Conservation (phyloP, 2,888 invertebrate genomes). For the Folsomia manolachei region DNA sequence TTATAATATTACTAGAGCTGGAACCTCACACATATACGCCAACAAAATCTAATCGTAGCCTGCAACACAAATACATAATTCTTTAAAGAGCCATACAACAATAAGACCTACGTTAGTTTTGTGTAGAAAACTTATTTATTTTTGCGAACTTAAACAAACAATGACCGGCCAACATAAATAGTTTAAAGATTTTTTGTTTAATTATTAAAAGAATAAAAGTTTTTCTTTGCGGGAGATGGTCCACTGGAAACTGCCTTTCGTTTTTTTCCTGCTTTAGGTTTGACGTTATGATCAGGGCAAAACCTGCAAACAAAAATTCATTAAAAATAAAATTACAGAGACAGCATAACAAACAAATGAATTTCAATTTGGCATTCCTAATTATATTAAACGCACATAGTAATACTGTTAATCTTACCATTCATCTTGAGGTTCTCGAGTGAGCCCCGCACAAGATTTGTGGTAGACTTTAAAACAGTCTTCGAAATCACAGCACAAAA, state of each 20-base stretch:
- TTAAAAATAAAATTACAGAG: no score
- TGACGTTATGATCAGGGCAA: slow-evolving; percentile 13
- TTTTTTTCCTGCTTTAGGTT: not conserved
- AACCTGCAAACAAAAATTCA: no score
- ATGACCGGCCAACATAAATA: no score
- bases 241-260: not conserved
- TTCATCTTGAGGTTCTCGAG: slow-evolving; percentile 25
- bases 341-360: no score
- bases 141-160: no score
- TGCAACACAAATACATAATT: not conserved
- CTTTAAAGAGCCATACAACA: no score
- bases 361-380: no score
- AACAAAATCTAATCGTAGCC: not conserved
- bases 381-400: no score
- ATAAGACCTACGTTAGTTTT: not conserved
- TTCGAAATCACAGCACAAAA: slow-evolving; percentile 41
- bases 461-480: slow-evolving; percentile 42
- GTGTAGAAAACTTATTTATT: not conserved
- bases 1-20: not conserved
- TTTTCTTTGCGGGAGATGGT: not conserved
- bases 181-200: no score
- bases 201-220: no score
- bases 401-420: no score
- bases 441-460: slow-evolving; percentile 33
- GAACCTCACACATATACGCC: not conserved